phyloP scores from a whole-genome alignment of 1,140 invertebrate genomes.

The Bathynomus jamesi region DNA sequence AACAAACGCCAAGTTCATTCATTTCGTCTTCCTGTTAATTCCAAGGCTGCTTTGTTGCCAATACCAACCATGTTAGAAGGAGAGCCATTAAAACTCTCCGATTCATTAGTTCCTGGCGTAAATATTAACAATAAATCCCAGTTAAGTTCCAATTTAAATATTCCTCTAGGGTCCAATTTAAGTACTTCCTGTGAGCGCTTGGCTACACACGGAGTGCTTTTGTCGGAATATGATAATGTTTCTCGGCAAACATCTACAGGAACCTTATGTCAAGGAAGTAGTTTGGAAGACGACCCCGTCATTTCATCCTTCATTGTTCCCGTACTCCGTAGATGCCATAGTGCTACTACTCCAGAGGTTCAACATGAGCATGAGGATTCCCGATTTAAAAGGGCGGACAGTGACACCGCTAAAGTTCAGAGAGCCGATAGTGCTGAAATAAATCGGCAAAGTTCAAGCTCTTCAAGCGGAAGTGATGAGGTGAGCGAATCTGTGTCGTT shows the following conservation, averaged over 20 bases:
- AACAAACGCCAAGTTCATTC: constrained; percentile 22
- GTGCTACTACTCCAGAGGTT: constrained; percentile 22
- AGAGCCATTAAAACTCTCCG: constrained; percentile 10
- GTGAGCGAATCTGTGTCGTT: constrained; percentile 35
- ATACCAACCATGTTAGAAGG: constrained; percentile 17
- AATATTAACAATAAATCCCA: background rate
- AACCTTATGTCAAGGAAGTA: constrained; percentile 15
- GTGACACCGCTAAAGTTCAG: constrained; percentile 21
- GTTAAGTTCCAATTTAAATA: constrained; percentile 6
- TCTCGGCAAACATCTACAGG: constrained; percentile 16
- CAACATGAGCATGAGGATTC: constrained; percentile 9
- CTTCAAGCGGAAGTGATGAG: constrained; percentile 26
- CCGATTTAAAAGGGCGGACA: constrained; percentile 23
- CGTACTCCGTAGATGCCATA: constrained; percentile 21
- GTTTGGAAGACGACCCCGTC: constrained; percentile 27
- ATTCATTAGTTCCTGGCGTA: background rate
- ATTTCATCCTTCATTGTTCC: constrained; percentile 30
- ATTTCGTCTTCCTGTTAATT: constrained; percentile 26
- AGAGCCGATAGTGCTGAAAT: constrained; percentile 22
- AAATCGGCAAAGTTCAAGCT: constrained; percentile 21
- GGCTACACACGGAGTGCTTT: constrained; percentile 14
- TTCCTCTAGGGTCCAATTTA: constrained; percentile 14
- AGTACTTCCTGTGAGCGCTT: constrained; percentile 27
- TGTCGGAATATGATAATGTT: background rate
- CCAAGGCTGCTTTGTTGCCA: constrained; percentile 4